phyloP scores from a whole-genome alignment of 2,888 invertebrate species.

The Apodemia duryi region DNA sequence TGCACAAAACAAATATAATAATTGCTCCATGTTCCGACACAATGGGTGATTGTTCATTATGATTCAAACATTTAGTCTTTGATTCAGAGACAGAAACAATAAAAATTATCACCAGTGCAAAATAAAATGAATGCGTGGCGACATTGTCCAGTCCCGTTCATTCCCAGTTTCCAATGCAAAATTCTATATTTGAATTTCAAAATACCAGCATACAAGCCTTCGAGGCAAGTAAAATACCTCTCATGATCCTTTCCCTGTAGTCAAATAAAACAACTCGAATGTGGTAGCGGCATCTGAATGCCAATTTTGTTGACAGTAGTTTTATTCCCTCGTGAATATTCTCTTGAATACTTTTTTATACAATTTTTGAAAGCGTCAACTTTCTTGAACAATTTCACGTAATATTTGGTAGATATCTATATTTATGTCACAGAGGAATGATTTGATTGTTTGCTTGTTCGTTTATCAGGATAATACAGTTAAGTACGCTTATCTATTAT shows the following conservation, averaged over 20 bases:
- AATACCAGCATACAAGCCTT: constrained; percentile 56
- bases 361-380: not conserved
- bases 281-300: constrained; percentile 54
- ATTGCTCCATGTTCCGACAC: constrained; percentile 5
- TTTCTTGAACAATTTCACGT: too few species aligned
- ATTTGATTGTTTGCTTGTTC: too few species aligned
- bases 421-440: too few species aligned
- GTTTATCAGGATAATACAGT: too few species aligned
- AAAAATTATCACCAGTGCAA: constrained; percentile 28
- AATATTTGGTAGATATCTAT: too few species aligned
- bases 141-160: constrained; percentile 47
- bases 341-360: constrained; percentile 8
- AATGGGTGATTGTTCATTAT: constrained; percentile 21
- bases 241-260: constrained; percentile 55
- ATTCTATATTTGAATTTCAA: constrained; percentile 74
- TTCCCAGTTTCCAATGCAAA: constrained; percentile 70
- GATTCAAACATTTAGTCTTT: constrained; percentile 12
- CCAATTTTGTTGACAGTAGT: constrained; percentile 50
- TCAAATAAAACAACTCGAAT: constrained; percentile 61
- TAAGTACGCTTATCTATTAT: too few species aligned
- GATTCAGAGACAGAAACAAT: constrained; percentile 22
- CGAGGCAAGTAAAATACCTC: constrained; percentile 47
- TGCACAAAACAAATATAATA: constrained; percentile 17
- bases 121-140: constrained; percentile 31
- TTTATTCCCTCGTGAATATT: constrained; percentile 17